Percentiles rank a stretch among this genome's conserved stretches.
These are phyloP conservation scores for Melanotaenia parkinsoni DNA, from an alignment of 2,797 vertebrate genomes.

Conservation along the genomic window DNA sequence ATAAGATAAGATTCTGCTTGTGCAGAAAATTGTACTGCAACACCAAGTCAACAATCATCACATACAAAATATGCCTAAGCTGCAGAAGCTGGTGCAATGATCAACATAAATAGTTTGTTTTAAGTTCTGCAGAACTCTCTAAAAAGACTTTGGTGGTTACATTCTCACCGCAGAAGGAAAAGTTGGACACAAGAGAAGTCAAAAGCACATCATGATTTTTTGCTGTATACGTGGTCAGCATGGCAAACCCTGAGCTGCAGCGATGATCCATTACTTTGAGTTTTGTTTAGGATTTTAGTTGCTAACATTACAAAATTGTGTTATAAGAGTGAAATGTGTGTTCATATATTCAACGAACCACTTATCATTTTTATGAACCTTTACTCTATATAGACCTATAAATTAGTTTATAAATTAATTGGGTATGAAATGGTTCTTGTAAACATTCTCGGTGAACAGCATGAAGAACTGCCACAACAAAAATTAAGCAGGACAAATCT, in stretches of 20 bases:
- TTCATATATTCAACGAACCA: background rate
- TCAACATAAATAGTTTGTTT: background rate
- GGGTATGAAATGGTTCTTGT: too few species aligned
- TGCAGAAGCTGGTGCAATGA: background rate
- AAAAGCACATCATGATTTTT: background rate
- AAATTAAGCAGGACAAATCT: too few species aligned
- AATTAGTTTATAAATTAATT: too few species aligned
- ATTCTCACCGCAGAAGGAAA: background rate
- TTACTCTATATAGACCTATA: too few species aligned
- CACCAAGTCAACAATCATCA: too few species aligned
- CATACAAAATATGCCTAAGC: background rate
- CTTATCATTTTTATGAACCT: background rate
- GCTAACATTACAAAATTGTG: background rate
- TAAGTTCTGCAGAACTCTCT: too few species aligned
- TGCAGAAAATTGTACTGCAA: too few species aligned
- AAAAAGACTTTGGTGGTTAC: background rate
- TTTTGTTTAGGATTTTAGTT: background rate
- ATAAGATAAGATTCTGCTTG: too few species aligned
- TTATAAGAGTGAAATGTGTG: background rate
- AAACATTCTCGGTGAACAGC: background rate
- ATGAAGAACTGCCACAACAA: too few species aligned
- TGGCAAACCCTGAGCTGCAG: background rate
- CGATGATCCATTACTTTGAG: background rate
- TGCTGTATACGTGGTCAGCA: too few species aligned
- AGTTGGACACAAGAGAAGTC: background rate